Conservation (phyloP, 30 jellyfish, hydroid and myxozoan species). For the Catostylus mosaicus region DNA sequence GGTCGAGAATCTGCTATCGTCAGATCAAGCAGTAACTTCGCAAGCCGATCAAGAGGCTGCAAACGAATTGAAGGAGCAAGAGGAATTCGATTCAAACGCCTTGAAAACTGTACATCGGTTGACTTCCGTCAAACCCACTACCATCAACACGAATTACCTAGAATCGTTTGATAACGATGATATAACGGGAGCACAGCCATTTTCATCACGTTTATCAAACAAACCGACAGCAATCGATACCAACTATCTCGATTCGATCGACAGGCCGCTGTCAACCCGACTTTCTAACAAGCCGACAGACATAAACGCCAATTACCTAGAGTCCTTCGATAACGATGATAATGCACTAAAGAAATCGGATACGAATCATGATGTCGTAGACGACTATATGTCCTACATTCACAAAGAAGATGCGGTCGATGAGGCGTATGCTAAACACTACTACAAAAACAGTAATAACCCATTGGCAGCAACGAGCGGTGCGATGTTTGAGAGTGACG, state of each 20-base stretch:
- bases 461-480: background rate
- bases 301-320: conserved; percentile 37
- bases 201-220: background rate
- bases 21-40: conserved; percentile 12
- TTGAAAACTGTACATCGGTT: conserved; percentile 31
- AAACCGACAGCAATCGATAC: conserved; percentile 6
- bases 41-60: conserved; percentile 36
- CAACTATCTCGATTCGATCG: background rate
- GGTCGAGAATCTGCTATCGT: conserved; percentile 10
- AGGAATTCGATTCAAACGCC: conserved; percentile 39
- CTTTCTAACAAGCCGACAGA: conserved; percentile 19
- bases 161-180: conserved; percentile 38
- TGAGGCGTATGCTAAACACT: conserved; percentile 44
- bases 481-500: conserved; percentile 12
- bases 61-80: conserved; percentile 53
- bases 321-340: conserved; percentile 32
- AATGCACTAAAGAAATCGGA: conserved; percentile 13
- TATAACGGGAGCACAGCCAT: background rate
- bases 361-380: conserved; percentile 20
- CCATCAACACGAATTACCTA: conserved; percentile 33
- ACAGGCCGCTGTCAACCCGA: background rate
- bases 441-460: conserved; percentile 33
- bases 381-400: conserved; percentile 40
- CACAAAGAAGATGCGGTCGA: conserved; percentile 58
- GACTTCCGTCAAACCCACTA: conserved; percentile 23